Base-by-base conservation (phyloP, 2,888 invertebrate genomes). In the Kuschelorhynchus macadamiae region DNA sequence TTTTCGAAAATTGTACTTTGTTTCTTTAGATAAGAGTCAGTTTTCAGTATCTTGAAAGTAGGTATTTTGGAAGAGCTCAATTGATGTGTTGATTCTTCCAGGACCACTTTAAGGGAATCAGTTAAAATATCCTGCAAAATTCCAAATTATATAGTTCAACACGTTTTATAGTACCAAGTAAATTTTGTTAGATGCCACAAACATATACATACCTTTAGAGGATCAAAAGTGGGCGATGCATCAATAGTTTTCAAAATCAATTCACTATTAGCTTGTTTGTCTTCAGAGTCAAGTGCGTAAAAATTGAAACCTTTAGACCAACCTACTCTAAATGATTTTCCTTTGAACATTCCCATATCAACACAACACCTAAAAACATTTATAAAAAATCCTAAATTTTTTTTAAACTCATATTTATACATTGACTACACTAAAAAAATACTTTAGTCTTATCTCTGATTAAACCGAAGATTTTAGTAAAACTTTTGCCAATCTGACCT, bases 301-400 rank as follows among this genome's bases (percentile, higher is more conserved):
- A 90, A 80, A 0, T 86, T 86, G 74, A 88, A 87, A 11, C 88
- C 87, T 0, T 90, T 89, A 0, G 90, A 91, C 90, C 95, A 96
- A 0, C 93, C 92, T 0, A 90, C 88, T 77, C 92, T 89, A 69
- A 89, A 90, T 67, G 90, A 88, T 0, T 90, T 86, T 20, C 90
- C 89, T 73, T 88, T 87, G 49, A 87, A 85, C 7, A 90, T 82
- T 0, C 87, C 86, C 79, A 88, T 78, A 77, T 91, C 91, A 0
- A 86, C 84, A 11, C 88, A 81, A 75, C 79, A 79, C 47, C 79
- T 74, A 46, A 42, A 62, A 50, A 55, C n/a, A 21, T n/a, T n/a
- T n/a, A n/a, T 18, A 36, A 36, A 17, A 53, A n/a, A n/a, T n/a
- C n/a, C n/a, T n/a, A n/a, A n/a, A n/a, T n/a, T n/a, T n/a, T n/a